A percentile compares a stretch with the other conserved stretches of the same genome.
phyloP scores from a whole-genome alignment of 2,797 vertebrate species.

The Hirundo rustica region DNA sequence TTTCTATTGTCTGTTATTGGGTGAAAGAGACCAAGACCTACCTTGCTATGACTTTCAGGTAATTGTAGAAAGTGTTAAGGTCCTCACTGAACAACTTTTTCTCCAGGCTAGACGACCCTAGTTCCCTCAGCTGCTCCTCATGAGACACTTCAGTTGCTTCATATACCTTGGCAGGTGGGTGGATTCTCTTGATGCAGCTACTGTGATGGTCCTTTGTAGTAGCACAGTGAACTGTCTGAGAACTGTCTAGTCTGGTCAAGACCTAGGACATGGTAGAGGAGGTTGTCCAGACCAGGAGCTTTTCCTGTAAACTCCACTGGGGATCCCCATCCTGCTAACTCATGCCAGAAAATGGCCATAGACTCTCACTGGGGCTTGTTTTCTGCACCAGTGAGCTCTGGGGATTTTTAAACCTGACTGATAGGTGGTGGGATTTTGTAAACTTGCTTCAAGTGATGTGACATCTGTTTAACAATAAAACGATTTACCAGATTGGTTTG shows the following conservation, averaged over 20 bases:
- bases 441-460: background rate
- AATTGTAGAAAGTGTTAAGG: background rate
- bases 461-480: background rate
- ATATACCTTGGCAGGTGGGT: background rate
- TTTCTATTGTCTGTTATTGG: background rate
- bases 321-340: background rate
- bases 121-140: background rate
- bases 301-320: background rate
- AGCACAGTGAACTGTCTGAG: background rate
- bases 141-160: background rate
- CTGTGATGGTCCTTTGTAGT: background rate
- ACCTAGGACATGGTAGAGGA: background rate
- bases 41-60: background rate
- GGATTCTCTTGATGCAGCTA: background rate
- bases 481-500: background rate
- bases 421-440: background rate
- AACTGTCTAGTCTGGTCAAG: background rate
- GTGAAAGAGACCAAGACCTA: background rate
- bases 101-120: background rate
- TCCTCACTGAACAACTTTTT: background rate
- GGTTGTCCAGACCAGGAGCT: background rate
- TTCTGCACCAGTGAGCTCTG: background rate
- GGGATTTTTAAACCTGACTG: background rate
- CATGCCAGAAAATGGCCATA: background rate
- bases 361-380: background rate